Evolutionary conservation across 2,888 invertebrate species (phyloP), one percentile per base, ranked within the genome.

Genomic region (Orgyia antiqua): DNA sequence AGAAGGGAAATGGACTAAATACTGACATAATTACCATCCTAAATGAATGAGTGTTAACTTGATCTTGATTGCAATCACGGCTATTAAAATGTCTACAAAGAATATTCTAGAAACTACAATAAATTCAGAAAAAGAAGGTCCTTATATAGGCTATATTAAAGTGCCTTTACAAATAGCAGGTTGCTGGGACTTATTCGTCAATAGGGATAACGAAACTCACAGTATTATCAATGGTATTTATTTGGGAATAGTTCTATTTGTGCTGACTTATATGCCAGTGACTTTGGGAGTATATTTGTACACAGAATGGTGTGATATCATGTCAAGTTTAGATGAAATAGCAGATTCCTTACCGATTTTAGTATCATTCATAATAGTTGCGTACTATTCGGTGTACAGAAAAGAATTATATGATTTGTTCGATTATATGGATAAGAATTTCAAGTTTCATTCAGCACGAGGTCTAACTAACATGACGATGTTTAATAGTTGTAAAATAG

Each of bases 391-490:
- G 0, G 13, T 68, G 0, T 50, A 73, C 20, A 68, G 70, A 13
- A 31, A 56, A 0, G 65, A 79, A 2, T 45, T 84, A 19, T 72
- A 78, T 18, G 60, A 62, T 0, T 36, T 87, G 6, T 30, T 66
- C 0, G 50, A 54, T 1, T 80, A 51, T 37, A 75, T 83, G 68
- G 69, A 73, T 25, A 33, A 33, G 2, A 68, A 78, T 27, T 86
- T 84, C 39, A 71, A 66, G 45, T 70, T 67, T 31, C 66, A 62
- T 31, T 86, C 87, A 0, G 80, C 79, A 2, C 50, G 63, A 17
- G 87, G 87, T 0, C 41, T 84, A 18, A 78, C 78, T 0, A 79
- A 79, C 27, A 78, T 80, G 77, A 80, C 74, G 0, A 84, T 84
- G 84, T 8, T 29, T 13, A 38, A 45, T 1, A 74, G 80, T 20